These are phyloP conservation scores for Dinomys branickii DNA, from an alignment of 2,113 vertebrate genomes.

Conservation along the genomic window DNA sequence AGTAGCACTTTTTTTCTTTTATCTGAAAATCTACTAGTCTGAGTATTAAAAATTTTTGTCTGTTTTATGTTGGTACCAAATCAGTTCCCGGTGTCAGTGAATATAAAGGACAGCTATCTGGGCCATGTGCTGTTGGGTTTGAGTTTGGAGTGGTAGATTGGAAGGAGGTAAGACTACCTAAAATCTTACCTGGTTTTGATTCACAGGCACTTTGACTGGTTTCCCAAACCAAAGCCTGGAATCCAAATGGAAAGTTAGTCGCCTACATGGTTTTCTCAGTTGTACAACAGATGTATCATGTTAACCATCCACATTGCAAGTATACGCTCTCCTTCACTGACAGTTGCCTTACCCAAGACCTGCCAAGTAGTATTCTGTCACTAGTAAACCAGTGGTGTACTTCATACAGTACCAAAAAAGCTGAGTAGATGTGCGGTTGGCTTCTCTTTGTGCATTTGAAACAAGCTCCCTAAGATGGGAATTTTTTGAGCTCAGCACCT, in stretches of 20 bases:
- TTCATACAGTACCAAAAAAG: not conserved
- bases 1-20: not conserved
- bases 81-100: not conserved
- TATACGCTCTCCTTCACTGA: not conserved
- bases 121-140: not conserved
- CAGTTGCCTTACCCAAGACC: not conserved
- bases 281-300: not conserved
- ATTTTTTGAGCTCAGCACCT: not conserved
- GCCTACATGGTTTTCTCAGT: not conserved
- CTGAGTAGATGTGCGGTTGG: not conserved
- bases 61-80: constrained; percentile 32
- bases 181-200: not conserved
- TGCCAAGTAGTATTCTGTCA: not conserved
- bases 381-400: not conserved
- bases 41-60: constrained; percentile 1
- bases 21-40: not conserved
- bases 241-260: not conserved
- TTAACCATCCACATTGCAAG: not conserved
- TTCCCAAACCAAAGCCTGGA: not conserved
- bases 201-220: not conserved
- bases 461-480: not conserved
- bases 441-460: not conserved
- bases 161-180: not conserved
- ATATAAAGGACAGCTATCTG: not conserved
- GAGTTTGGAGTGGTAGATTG: not conserved